phyloP scores from a whole-genome alignment of 2,797 vertebrate genomes.

The Neoniphon sammara region DNA sequence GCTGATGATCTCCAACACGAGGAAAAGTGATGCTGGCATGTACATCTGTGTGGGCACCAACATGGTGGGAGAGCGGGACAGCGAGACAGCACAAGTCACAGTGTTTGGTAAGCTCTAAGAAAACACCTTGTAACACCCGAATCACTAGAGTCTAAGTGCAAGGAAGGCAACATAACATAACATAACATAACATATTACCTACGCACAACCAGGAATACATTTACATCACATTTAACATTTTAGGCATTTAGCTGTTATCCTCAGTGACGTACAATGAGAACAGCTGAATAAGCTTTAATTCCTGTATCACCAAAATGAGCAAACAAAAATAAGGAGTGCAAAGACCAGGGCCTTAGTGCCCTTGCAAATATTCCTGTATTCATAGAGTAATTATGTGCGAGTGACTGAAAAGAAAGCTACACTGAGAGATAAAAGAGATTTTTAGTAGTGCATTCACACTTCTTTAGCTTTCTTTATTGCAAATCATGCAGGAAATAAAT shows the following conservation, averaged over 20 bases:
- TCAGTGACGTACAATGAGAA: constrained; percentile 4
- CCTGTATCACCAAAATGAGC: background rate
- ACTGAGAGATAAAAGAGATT: too few relatives aligned
- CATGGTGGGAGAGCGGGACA: constrained; percentile 98
- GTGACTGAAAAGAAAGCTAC: too few relatives aligned
- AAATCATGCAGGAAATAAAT: too few relatives aligned
- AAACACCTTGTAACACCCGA: background rate
- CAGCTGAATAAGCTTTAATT: constrained; percentile 2
- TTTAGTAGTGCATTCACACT: too few relatives aligned
- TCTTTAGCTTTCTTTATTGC: too few relatives aligned
- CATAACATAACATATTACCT: background rate
- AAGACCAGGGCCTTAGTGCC: too few relatives aligned
- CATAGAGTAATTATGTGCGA: too few relatives aligned
- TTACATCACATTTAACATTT: constrained; percentile 25
- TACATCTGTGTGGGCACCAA: constrained; percentile 98
- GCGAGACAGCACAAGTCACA: constrained; percentile 96
- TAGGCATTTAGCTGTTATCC: constrained; percentile 28
- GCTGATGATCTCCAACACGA: constrained; percentile 98
- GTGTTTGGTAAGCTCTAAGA: constrained; percentile 89
- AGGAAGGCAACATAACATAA: too few relatives aligned
- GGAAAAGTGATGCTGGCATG: constrained; percentile 95
- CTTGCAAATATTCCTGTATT: too few relatives aligned
- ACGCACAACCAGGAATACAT: constrained; percentile 4
- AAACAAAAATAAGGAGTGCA: too few relatives aligned
- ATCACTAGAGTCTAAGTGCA: background rate